Evolutionary conservation across 2,888 invertebrate species (phyloP), one percentile per base, ranked within the genome.

Genomic region (Aspidiotus rigidus): DNA sequence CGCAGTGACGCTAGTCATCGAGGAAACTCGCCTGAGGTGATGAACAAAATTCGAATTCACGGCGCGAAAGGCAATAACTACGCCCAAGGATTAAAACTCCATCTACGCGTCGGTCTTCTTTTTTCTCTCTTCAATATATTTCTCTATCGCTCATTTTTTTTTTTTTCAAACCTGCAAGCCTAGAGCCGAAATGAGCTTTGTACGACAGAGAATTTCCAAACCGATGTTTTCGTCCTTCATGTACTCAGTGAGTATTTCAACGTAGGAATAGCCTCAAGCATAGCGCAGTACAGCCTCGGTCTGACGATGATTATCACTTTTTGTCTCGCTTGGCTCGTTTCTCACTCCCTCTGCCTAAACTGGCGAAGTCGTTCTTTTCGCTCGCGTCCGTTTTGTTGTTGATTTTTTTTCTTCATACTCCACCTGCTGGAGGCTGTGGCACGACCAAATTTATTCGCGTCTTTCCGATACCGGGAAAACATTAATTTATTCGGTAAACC

Each of bases 51-150:
- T 59, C 67, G 67, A 67, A 67, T 67, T 67, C 67, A 67, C 67
- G 67, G 67, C 59, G 67, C 67, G 67, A 67, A 67, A 67, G 67
- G 67, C 67, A 60, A 67, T 67, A 67, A 67, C 67, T 67, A 57
- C 67, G 67, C 67, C 67, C 53, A 60, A 42, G 67, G 67, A 67
- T 59, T 67, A 60, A 67, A 67, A 67, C 67, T 67, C 49, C 67
- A 67, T 67, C 67, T 67, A 67, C 49, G 49, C 49, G 11, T n/a
- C 11, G 49, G 10, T 49, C 49, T 49, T n/a, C 11, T n/a, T 49
- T n/a, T 49, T n/a, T 49, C 49, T 11, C 10, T 28, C 28, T 28
- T 28, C 28, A 28, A 28, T 28, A 28, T 28, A 28, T 28, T 28
- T 28, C 28, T 28, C 28, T 28, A 28, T 28, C 28, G 28, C 28